Conservation (phyloP, 2,888 invertebrate species). For the Acronicta leporina region DNA sequence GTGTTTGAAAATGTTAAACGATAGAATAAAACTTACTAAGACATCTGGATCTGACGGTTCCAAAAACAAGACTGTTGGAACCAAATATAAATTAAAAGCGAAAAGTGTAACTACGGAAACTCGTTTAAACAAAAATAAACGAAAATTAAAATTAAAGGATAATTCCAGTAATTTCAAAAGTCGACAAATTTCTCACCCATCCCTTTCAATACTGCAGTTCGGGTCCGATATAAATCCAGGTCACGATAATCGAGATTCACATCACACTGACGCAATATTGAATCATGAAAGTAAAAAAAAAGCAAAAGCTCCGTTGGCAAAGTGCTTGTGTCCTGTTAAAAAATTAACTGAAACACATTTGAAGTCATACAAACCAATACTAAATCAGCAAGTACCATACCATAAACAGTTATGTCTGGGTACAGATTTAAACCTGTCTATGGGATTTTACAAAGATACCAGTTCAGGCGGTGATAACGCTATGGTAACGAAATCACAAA, state of each 20-base stretch:
- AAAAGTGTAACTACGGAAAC: background rate
- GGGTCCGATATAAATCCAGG: constrained; percentile 18
- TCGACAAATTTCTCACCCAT: background rate
- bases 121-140: background rate
- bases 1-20: constrained; percentile 41
- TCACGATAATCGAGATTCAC: background rate
- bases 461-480: background rate
- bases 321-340: background rate
- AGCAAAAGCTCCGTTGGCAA: background rate
- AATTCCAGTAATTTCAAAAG: background rate
- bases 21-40: constrained; percentile 2
- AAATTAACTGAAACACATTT: background rate
- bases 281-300: background rate
- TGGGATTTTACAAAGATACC: constrained; percentile 56
- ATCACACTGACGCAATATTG: too few species aligned
- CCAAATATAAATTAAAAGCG: background rate
- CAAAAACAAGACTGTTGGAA: background rate
- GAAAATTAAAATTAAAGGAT: constrained; percentile 44
- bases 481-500: background rate
- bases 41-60: background rate
- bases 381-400: background rate
- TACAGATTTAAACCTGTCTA: constrained; percentile 51
- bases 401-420: constrained; percentile 38
- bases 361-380: background rate
- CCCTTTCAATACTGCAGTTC: too few species aligned